These are phyloP conservation scores for Odontesthes bonariensis DNA, from an alignment of 2,113 vertebrate species.

Conservation along the genomic window DNA sequence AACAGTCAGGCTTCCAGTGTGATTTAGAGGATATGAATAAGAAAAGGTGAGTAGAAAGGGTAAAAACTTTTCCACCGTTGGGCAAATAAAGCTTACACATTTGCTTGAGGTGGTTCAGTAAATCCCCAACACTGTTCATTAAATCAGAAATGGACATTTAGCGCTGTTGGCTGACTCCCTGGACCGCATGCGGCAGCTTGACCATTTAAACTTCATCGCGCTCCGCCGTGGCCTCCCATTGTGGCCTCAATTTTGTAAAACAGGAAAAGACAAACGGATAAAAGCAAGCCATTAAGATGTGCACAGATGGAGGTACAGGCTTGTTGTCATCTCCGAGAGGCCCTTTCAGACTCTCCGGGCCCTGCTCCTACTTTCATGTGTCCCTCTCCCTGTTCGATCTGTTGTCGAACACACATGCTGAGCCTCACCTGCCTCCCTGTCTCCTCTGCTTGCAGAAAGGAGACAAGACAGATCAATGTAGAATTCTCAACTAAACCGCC, in stretches of 20 bases:
- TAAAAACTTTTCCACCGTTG: too few relatives aligned
- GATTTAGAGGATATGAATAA: background rate
- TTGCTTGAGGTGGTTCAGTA: too few relatives aligned
- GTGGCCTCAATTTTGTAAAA: slow-evolving; percentile 26
- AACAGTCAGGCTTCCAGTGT: too few relatives aligned
- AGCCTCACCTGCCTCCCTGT: slow-evolving; percentile 62
- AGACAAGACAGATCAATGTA: slow-evolving; percentile 79
- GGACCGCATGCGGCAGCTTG: too few relatives aligned
- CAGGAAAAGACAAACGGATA: background rate
- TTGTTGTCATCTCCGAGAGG: slow-evolving; percentile 37
- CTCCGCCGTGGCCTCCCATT: background rate
- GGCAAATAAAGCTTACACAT: too few relatives aligned
- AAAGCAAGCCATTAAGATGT: background rate
- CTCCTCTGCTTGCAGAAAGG: slow-evolving; percentile 35
- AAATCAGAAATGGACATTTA: too few relatives aligned
- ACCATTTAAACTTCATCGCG: background rate
- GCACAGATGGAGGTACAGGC: slow-evolving; percentile 40
- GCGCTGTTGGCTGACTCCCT: too few relatives aligned
- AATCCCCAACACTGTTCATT: too few relatives aligned
- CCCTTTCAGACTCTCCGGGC: slow-evolving; percentile 31
- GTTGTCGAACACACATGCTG: slow-evolving; percentile 71
- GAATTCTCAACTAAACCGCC: slow-evolving; percentile 71
- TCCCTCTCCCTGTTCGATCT: slow-evolving; percentile 57
- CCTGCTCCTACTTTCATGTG: slow-evolving; percentile 51
- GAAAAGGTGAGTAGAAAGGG: background rate